Evolutionary conservation across 2,888 invertebrate genomes (phyloP), one percentile per base, ranked within the genome.

Genomic region (Agrochola lychnidis): DNA sequence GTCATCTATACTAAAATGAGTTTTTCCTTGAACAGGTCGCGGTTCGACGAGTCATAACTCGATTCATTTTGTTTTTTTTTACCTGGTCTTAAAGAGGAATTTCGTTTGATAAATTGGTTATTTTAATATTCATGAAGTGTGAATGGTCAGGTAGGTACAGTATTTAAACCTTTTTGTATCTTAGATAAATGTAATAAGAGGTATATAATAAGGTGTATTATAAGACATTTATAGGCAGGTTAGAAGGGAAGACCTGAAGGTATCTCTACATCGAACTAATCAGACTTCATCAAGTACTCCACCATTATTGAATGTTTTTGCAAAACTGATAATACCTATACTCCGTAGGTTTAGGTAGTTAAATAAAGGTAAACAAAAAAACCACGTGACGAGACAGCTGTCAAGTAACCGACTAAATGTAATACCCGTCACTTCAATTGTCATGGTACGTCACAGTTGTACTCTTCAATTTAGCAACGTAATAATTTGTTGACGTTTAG

Each of bases 11-110:
- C 56, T 67, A 40, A 78, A 73, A 66, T 71, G 63, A 78, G 19
- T n/a, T 73, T 83, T 85, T 85, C 83, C 78, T 85, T 69, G 62
- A 73, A 57, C 63, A 30, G 22, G 19, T 12, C n/a, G n/a, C 1
- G 61, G 51, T 61, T 40, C 6, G 10, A 59, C 25, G 45, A 67
- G 25, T 57, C 5, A 53, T 53, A 22, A 36, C 25, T 62, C 5
- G n/a, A 57, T 56, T 77, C 3, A n/a, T 68, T n/a, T n/a, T 57
- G n/a, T 61, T 25, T 48, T 51, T 51, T 56, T 56, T 16, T 7
- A 12, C 16, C 53, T 59, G 42, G 40, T 53, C 4, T 61, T 69
- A 12, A 22, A 48, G 22, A 57, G 9, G 45, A 45, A 56, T 66
- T 40, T 67, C n/a, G 19, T 48, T 63, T 70, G 45, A 48, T 56